Evolutionary conservation across 1,140 invertebrate genomes (phyloP).

Genomic region (Bombyx mori): DNA sequence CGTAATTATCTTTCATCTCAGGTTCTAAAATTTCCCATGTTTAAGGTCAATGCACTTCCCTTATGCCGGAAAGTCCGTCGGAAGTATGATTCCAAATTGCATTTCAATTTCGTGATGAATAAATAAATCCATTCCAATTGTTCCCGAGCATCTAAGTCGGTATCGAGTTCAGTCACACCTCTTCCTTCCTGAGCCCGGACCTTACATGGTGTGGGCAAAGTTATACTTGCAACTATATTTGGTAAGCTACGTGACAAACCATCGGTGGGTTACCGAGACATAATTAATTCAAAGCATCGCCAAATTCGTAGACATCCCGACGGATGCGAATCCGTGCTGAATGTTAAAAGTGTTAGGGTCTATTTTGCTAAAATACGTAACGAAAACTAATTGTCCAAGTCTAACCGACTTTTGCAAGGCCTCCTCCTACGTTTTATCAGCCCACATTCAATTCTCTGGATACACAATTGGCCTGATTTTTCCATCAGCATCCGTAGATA

Average conservation of each 20-base stretch:
- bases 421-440: conserved; percentile 55
- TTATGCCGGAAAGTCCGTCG: conserved; percentile 27
- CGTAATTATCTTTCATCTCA: conserved; percentile 1
- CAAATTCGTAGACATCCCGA: conserved; percentile 43
- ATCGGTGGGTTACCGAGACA: conserved; percentile 16
- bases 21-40: conserved; percentile 5
- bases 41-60: conserved; percentile 23
- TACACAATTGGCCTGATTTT: conserved; percentile 38
- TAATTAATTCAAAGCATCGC: conserved; percentile 60
- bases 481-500: conserved; percentile 1
- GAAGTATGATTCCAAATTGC: conserved; percentile 51
- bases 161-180: conserved; percentile 52
- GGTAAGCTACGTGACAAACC: conserved; percentile 57
- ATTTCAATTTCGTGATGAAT: conserved; percentile 36
- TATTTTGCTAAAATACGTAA: conserved; percentile 24
- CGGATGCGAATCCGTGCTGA: conserved; percentile 35
- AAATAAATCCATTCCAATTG: conserved; percentile 14
- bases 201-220: conserved; percentile 43
- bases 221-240: conserved; percentile 51
- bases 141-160: conserved; percentile 18
- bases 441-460: conserved; percentile 59
- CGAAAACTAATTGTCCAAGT: conserved; percentile 33
- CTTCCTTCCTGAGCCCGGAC: conserved; percentile 49
- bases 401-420: conserved; percentile 52
- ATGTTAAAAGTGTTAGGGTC: conserved; percentile 35